phyloP scores from a whole-genome alignment of 2,888 invertebrate genomes.

The Aphidoletes aphidimyza region DNA sequence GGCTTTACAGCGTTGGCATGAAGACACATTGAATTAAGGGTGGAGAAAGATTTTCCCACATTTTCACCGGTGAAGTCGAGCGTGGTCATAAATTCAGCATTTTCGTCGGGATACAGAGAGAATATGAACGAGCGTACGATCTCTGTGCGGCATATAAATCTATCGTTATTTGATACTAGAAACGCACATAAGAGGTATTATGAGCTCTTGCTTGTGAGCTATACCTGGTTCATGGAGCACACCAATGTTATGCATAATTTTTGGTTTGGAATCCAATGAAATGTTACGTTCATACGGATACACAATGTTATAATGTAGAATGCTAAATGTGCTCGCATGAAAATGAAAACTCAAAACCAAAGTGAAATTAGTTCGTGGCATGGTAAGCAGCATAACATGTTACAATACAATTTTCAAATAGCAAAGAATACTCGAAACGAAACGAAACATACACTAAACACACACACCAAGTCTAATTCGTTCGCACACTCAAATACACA shows the following conservation, averaged over 20 bases:
- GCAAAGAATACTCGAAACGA: neutral
- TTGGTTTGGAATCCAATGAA: too few species aligned
- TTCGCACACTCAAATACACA: neutral
- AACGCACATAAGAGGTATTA: constrained; percentile 10
- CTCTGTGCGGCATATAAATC: constrained; percentile 48
- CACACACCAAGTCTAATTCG: neutral
- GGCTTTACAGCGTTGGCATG: neutral
- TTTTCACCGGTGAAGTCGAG: too few species aligned
- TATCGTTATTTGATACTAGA: constrained; percentile 24
- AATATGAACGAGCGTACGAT: neutral
- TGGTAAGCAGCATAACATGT: neutral
- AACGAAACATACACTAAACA: constrained; percentile 7
- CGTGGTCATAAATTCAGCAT: constrained; percentile 27
- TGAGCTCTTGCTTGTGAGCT: neutral
- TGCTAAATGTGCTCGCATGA: constrained; percentile 26
- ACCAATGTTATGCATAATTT: too few species aligned
- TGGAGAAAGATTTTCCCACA: neutral
- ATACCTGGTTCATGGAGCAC: neutral
- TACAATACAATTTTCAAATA: neutral
- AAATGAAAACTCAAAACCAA: constrained; percentile 41
- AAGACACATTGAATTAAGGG: neutral
- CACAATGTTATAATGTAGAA: neutral
- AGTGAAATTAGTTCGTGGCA: constrained; percentile 31
- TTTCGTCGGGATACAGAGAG: neutral
- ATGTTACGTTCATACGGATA: too few species aligned